Conservation (phyloP, 2,113 vertebrate genomes). For the Muscicapa adusta region DNA sequence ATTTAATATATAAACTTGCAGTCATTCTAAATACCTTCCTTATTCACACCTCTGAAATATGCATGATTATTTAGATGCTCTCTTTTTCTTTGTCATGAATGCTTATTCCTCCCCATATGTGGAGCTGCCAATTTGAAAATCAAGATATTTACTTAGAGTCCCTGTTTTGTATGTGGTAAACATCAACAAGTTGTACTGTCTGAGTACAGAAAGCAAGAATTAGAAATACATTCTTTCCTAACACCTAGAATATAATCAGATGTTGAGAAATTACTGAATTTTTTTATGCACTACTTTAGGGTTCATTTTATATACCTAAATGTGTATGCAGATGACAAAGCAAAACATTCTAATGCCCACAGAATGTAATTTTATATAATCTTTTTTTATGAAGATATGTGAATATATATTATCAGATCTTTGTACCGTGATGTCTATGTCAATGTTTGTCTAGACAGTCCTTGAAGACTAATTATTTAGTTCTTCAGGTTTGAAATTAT, state of each 20-base stretch:
- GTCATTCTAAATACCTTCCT: neutral
- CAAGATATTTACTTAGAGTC: neutral
- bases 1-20: neutral
- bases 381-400: neutral
- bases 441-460: slow-evolving; percentile 48
- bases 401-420: neutral
- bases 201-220: neutral
- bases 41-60: neutral
- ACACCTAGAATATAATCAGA: neutral
- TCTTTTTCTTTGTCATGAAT: neutral
- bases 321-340: neutral
- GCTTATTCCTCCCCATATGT: neutral
- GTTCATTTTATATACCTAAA: neutral
- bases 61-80: neutral
- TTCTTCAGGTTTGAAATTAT: slow-evolving; percentile 9
- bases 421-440: neutral
- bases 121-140: neutral
- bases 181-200: neutral
- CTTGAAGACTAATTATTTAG: neutral
- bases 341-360: neutral
- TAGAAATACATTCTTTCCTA: neutral
- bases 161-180: neutral
- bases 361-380: neutral
- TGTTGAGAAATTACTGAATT: neutral
- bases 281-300: neutral